Conservation (phyloP, 2,113 vertebrate genomes). For the Phyllostomus discolor region DNA sequence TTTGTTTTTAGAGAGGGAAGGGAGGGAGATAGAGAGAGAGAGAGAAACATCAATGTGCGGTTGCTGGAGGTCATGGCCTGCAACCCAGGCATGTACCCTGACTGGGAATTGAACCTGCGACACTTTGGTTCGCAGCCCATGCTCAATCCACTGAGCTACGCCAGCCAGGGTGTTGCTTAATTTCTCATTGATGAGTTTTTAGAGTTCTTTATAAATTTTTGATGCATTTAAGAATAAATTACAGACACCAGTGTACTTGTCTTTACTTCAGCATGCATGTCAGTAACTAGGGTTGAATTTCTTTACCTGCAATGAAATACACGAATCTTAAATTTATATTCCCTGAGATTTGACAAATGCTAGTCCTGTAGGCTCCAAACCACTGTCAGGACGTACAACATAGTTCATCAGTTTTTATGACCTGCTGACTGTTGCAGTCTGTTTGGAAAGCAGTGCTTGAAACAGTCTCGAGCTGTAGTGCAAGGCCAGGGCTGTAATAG, state of each 20-base stretch:
- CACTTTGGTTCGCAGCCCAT: no score
- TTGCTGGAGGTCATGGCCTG: no score
- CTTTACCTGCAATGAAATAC: background rate
- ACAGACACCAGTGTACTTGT: background rate
- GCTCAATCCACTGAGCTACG: no score
- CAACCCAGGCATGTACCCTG: no score
- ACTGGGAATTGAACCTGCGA: no score
- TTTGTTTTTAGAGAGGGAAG: no score
- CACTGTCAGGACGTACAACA: background rate
- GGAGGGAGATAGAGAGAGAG: no score
- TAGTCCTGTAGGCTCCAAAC: background rate
- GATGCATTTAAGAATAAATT: background rate
- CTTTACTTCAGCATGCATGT: background rate
- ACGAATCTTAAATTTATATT: background rate
- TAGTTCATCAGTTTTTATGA: background rate
- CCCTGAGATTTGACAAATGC: background rate
- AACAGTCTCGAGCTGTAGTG: background rate
- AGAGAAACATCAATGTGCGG: no score
- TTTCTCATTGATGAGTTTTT: background rate
- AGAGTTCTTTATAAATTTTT: background rate
- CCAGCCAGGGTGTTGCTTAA: background rate
- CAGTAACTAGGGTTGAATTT: background rate
- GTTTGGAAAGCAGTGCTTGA: background rate
- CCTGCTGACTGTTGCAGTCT: background rate
- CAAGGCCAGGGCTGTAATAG: background rate